Conservation (phyloP, 2,113 vertebrate species). For the Struthio camelus region DNA sequence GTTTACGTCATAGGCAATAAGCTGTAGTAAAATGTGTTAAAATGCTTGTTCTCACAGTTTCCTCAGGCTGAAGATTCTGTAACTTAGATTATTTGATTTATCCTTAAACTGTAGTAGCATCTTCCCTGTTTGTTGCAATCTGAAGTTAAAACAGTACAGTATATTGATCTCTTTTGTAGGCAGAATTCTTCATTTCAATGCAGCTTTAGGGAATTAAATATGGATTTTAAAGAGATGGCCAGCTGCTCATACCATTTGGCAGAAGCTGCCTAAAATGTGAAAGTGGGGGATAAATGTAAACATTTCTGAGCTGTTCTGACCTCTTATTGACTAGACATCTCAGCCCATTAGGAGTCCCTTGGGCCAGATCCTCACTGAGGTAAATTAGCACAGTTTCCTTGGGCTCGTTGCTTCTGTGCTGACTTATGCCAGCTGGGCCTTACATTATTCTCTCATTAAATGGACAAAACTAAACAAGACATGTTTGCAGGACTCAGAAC, state of each 20-base stretch:
- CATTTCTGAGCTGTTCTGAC: not conserved
- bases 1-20: not conserved
- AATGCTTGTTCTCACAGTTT: not conserved
- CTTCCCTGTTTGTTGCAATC: not conserved
- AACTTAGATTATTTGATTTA: not conserved
- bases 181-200: conserved; percentile 10
- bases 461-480: conserved; percentile 7
- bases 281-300: not conserved
- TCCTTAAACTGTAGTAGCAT: not conserved
- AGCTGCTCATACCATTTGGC: conserved; percentile 52
- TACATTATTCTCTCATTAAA: conserved; percentile 50
- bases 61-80: not conserved
- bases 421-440: conserved; percentile 27
- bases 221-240: conserved; percentile 43
- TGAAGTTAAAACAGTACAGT: conserved; percentile 7
- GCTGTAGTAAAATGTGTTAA: not conserved
- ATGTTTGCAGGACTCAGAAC: not conserved
- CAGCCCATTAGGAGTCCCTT: conserved; percentile 59
- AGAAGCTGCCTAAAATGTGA: conserved; percentile 5
- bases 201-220: conserved; percentile 59
- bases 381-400: conserved; percentile 5
- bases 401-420: not conserved
- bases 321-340: conserved; percentile 34
- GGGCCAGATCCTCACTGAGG: conserved; percentile 19
- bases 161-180: conserved; percentile 50